Conservation (phyloP, 2,797 vertebrate species). For the Harpagifer antarcticus region DNA sequence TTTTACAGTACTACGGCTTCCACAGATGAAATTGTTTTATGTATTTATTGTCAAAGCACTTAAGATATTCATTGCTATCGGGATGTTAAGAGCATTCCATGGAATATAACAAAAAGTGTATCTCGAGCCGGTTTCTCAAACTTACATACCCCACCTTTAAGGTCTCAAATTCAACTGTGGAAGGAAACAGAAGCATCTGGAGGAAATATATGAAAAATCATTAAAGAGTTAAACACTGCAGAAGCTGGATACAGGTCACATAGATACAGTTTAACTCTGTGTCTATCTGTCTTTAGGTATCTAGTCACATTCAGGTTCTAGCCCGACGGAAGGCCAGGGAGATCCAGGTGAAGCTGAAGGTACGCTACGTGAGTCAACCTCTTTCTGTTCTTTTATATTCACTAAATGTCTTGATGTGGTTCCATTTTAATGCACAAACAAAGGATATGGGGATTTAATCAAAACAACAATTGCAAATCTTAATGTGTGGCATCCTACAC, state of each 20-base stretch:
- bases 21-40: too few species aligned
- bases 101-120: too few species aligned
- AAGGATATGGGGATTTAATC: background rate
- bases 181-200: background rate
- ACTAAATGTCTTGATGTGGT: background rate
- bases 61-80: too few species aligned
- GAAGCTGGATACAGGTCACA: too few species aligned
- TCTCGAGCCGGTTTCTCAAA: too few species aligned
- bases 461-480: background rate
- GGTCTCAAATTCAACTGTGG: background rate
- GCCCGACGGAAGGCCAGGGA: constrained; percentile 96
- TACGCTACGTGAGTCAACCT: constrained; percentile 86
- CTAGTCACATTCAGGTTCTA: constrained; percentile 97
- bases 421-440: background rate
- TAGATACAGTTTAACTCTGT: background rate
- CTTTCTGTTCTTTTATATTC: constrained; percentile 37
- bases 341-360: constrained; percentile 99
- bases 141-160: too few species aligned
- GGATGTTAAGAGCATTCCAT: too few species aligned
- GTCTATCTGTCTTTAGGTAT: constrained; percentile 85
- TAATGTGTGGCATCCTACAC: background rate
- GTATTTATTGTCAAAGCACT: too few species aligned
- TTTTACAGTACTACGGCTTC: too few species aligned
- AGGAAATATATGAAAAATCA: constrained; percentile 10
- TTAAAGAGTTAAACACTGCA: background rate